Base-by-base conservation (phyloP, 2,797 vertebrate species). In the Eulemur coronatus region DNA sequence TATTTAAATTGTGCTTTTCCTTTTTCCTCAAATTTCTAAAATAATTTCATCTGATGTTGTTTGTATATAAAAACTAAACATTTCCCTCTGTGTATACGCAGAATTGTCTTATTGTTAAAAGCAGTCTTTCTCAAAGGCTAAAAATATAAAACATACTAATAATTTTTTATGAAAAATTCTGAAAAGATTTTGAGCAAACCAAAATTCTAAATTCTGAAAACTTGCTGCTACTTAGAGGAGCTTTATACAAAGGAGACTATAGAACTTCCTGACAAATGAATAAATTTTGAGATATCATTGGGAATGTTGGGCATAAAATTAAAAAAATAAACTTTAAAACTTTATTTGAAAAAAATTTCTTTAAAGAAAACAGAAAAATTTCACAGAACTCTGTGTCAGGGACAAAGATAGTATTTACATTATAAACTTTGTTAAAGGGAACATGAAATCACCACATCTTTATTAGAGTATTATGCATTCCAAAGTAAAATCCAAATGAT, bases 131-230 rank as follows among this genome's bases (percentile, higher is more conserved):
- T 75, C 17, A 87, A 43, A 92, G 55, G 3, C 48, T 80, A 5
- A 70, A 91, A 67, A 61, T 76, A 65, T 43, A 50, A 96, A 94
- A 80, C 33, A 50, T 94, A 63, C 1, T 80, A n/a, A 69, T 33
- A 33, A 46, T 72, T 61, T 63, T 84, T 96, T 38, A 48, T 20
- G 52, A 85, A 94, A 73, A 38, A 6, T 52, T 90, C 30, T 50
- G 79, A 52, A 72, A 92, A 85, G 28, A 65, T 89, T 96, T 82
- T 91, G 69, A 90, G 78, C 24, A 96, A 69, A 88, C 33, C 48
- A 70, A 24, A 96, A 69, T 59, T 96, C 55, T 91, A 70, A 93
- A 59, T 78, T 94, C 12, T 94, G 63, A 79, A 95, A 89, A 70
- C 22, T 75, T 87, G 38, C 3, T 65, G 41, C 35, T 94, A 89